Evolutionary conservation across 2,888 invertebrate genomes (phyloP), one percentile per base, ranked within the genome.

Genomic region (Liodrosophila aerea): DNA sequence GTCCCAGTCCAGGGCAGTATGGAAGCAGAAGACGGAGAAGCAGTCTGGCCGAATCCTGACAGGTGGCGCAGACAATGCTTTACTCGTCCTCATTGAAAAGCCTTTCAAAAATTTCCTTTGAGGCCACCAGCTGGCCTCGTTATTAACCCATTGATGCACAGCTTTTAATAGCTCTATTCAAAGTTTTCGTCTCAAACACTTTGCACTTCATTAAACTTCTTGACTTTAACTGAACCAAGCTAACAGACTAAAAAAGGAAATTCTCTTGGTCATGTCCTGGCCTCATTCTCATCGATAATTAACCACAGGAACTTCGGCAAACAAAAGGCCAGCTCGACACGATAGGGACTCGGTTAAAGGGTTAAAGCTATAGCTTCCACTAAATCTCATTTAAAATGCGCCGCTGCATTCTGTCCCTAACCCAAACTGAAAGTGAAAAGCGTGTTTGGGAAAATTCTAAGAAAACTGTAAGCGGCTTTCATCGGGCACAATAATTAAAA

Each of bases 161-260:
- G 53, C 61, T 62, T 64, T 73, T 76, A 85, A 77, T 78, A 57
- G 63, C 59, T 67, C 67, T 54, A 75, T 64, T 56, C 50, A 51
- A 74, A 77, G 63, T 65, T 61, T 46, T 46, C 59, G 7, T 16
- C 53, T 50, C 47, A 80, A 75, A 80, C 76, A 56, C 68, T 81
- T 81, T 86, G 85, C 84, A 85, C 76, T 81, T 80, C 86, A 81
- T 85, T 81, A 73, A 85, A 84, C 81, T 85, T 83, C 46, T 58
- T 51, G 80, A 57, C 72, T 71, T 73, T 46, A 68, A 76, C 57
- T 33, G 46, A 64, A 64, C 51, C 46, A 22, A 9, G 18, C 37
- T 43, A 39, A 36, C 39, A 50, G 30, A 30, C 59, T 53, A 40
- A 51, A 44, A 50, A 53, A 43, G 50, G 54, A 51, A 66, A 66